Percentiles rank a stretch among this genome's conserved stretches.
phyloP scores from a whole-genome alignment of 2,113 vertebrate species.

The Chrysochloris asiatica region DNA sequence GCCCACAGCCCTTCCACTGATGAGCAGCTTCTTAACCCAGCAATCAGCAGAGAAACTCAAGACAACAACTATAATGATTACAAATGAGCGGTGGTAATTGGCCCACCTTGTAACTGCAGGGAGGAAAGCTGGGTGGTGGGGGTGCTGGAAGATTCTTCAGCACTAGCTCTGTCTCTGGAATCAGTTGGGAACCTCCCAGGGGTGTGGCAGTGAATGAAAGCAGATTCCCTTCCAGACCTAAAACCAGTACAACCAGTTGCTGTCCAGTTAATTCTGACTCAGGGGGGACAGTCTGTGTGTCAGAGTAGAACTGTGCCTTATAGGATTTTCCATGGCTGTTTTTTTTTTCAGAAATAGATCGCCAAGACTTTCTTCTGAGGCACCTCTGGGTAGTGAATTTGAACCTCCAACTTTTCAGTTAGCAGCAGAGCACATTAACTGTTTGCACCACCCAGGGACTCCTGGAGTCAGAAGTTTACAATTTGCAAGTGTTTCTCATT shows the following conservation, averaged over 20 bases:
- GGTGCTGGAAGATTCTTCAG: neutral
- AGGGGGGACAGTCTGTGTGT: neutral
- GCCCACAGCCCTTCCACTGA: conserved; percentile 23
- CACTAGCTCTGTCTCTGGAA: conserved; percentile 10
- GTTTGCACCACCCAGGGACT: neutral
- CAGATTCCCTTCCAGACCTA: neutral
- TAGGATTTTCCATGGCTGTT: neutral
- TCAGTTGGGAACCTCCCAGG: neutral
- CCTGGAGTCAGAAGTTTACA: neutral
- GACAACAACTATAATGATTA: conserved; percentile 73
- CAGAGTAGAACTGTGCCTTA: neutral
- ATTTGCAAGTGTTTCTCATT: conserved; percentile 36
- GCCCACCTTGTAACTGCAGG: conserved; percentile 48
- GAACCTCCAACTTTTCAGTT: neutral
- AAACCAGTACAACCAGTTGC: neutral
- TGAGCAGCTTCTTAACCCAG: conserved; percentile 48
- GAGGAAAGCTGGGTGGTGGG: neutral
- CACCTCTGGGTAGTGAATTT: too few species aligned
- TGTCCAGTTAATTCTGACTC: neutral
- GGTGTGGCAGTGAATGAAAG: neutral
- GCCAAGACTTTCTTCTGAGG: neutral
- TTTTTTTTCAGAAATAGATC: neutral
- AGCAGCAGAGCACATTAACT: neutral
- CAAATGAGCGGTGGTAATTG: conserved; percentile 71
- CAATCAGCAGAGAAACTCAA: conserved; percentile 64